Evolutionary conservation across 1,140 invertebrate genomes (phyloP).

Genomic region (Ceratitis capitata): DNA sequence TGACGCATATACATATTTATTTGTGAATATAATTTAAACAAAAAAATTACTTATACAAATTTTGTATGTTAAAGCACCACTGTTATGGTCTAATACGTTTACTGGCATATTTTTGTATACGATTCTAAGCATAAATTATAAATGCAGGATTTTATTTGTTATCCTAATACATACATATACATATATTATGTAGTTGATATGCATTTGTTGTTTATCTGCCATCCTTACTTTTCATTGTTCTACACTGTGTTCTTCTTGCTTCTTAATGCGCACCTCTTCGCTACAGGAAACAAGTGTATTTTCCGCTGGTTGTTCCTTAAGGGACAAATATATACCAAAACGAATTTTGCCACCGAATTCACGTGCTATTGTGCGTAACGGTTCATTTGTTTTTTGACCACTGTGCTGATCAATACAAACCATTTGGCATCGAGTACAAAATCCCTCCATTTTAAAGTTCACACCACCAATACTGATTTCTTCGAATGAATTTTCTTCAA

Average conservation of each 20-base stretch:
- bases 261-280: slow-evolving; percentile 21
- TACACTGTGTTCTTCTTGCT: not conserved
- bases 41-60: not conserved
- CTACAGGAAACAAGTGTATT: not conserved
- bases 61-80: not conserved
- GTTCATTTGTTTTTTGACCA: slow-evolving; percentile 82
- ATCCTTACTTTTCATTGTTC: not conserved
- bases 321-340: slow-evolving; percentile 79
- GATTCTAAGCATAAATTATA: not conserved
- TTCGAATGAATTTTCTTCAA: slow-evolving; percentile 82
- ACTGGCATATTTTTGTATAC: not conserved
- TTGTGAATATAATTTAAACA: not conserved
- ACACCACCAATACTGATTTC: slow-evolving; percentile 73
- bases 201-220: not conserved
- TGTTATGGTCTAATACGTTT: not conserved
- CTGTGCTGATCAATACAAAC: slow-evolving; percentile 90
- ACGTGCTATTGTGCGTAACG: slow-evolving; percentile 81
- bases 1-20: not conserved
- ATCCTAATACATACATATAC: not conserved
- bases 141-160: no score
- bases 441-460: slow-evolving; percentile 74
- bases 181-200: not conserved
- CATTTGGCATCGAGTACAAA: slow-evolving; percentile 92
- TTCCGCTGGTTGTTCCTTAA: not conserved
- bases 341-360: slow-evolving; percentile 78